Evolutionary conservation across 2,113 vertebrate species (phyloP).

Genomic region (Loxodonta africana): DNA sequence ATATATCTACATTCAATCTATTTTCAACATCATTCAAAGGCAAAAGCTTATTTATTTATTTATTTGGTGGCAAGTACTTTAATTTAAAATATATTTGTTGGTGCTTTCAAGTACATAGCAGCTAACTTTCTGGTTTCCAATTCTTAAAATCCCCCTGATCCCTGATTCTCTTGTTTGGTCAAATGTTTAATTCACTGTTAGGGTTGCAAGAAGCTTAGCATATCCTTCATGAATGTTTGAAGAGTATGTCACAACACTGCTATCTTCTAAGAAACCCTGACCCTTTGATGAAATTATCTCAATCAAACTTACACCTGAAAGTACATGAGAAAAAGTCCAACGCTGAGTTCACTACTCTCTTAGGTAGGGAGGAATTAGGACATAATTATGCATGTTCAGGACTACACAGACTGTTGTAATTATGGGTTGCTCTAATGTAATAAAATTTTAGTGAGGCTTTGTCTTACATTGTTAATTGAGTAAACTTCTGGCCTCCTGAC

Average conservation of each 20-base stretch:
- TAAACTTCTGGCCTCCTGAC: constrained; percentile 63
- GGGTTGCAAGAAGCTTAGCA: not conserved
- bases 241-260: not conserved
- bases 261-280: not conserved
- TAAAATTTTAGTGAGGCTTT: constrained; percentile 66
- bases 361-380: constrained; percentile 31
- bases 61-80: not conserved
- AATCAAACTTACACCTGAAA: not conserved
- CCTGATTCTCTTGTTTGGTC: not conserved
- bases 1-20: not conserved
- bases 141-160: not conserved
- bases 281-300: not conserved
- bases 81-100: not conserved
- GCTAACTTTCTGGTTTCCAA: not conserved
- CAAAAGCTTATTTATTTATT: not conserved
- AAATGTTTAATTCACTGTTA: not conserved
- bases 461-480: constrained; percentile 40
- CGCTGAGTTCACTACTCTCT: not conserved
- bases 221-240: not conserved
- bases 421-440: constrained; percentile 56
- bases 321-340: not conserved
- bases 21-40: not conserved
- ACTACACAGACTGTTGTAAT: constrained; percentile 32
- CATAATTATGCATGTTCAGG: not conserved
- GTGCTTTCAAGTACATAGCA: not conserved